These are phyloP conservation scores for Corythornis cristatus DNA, from an alignment of 2,113 vertebrate species.

Conservation along the genomic window DNA sequence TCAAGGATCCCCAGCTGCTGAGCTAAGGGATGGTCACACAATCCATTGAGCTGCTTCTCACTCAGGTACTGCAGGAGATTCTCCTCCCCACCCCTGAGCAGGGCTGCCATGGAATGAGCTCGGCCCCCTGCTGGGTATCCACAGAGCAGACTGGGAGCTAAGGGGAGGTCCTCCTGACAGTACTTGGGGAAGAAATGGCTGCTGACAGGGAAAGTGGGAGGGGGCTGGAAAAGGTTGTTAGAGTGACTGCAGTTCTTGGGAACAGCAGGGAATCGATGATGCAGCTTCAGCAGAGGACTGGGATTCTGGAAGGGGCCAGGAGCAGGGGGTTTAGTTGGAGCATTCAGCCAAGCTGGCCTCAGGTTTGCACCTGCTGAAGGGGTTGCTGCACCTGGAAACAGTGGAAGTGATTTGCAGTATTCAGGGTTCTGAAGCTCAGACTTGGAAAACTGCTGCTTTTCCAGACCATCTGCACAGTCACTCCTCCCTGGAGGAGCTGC, in stretches of 20 bases:
- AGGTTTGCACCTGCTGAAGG: slow-evolving; percentile 49
- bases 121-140: slow-evolving; percentile 62
- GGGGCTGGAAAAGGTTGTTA: slow-evolving; percentile 67
- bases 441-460: slow-evolving; percentile 76
- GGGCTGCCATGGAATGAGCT: slow-evolving; percentile 68
- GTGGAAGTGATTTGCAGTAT: slow-evolving; percentile 70
- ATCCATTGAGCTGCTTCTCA: slow-evolving; percentile 77
- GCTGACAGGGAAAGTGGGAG: slow-evolving; percentile 67
- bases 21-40: slow-evolving; percentile 73
- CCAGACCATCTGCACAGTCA: slow-evolving; percentile 67
- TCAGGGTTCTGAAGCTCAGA: slow-evolving; percentile 68
- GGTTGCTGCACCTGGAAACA: slow-evolving; percentile 58
- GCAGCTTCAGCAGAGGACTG: slow-evolving; percentile 67
- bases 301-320: slow-evolving; percentile 68
- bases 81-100: slow-evolving; percentile 71
- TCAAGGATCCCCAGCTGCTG: slow-evolving; percentile 72
- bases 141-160: slow-evolving; percentile 69
- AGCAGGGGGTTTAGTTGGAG: slow-evolving; percentile 61
- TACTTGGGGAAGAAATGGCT: slow-evolving; percentile 74
- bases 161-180: slow-evolving; percentile 68
- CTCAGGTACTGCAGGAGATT: slow-evolving; percentile 69
- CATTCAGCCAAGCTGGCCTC: slow-evolving; percentile 74
- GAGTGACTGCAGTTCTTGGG: slow-evolving; percentile 69
- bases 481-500: slow-evolving; percentile 61
- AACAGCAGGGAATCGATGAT: slow-evolving; percentile 65